Evolutionary conservation across 2,113 vertebrate species (phyloP).

Genomic region (Chamaea fasciata): DNA sequence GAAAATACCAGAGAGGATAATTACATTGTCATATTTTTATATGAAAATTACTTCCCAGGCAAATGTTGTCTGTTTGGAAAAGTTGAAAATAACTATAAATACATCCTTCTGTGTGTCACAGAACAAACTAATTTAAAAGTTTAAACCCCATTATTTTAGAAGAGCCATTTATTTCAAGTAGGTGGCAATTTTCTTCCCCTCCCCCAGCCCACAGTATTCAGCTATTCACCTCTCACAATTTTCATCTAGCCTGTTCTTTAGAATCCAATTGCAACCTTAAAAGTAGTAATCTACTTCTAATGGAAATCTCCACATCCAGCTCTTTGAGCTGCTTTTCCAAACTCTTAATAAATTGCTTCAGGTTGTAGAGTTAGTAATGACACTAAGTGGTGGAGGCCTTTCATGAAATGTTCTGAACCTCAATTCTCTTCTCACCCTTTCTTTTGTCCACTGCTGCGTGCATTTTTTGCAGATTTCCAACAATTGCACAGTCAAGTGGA

Average conservation of each 20-base stretch:
- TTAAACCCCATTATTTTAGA: constrained; percentile 70
- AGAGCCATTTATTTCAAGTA: constrained; percentile 76
- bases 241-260: constrained; percentile 74
- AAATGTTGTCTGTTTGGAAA: constrained; percentile 57
- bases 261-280: constrained; percentile 73
- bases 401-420: neutral
- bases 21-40: constrained; percentile 72
- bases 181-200: constrained; percentile 70
- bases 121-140: constrained; percentile 71
- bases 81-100: constrained; percentile 64
- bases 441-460: neutral
- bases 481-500: constrained; percentile 6
- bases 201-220: constrained; percentile 57
- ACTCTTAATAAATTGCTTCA: constrained; percentile 75
- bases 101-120: constrained; percentile 42
- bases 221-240: constrained; percentile 74
- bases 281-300: constrained; percentile 72
- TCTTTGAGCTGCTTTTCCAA: constrained; percentile 67
- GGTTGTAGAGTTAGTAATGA: constrained; percentile 65
- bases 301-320: constrained; percentile 70
- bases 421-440: constrained; percentile 6
- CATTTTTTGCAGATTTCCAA: constrained; percentile 35
- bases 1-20: constrained; percentile 68
- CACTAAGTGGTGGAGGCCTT: constrained; percentile 53
- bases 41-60: constrained; percentile 69